Conservation (phyloP, 2,113 vertebrate genomes). For the Mastomys coucha region DNA sequence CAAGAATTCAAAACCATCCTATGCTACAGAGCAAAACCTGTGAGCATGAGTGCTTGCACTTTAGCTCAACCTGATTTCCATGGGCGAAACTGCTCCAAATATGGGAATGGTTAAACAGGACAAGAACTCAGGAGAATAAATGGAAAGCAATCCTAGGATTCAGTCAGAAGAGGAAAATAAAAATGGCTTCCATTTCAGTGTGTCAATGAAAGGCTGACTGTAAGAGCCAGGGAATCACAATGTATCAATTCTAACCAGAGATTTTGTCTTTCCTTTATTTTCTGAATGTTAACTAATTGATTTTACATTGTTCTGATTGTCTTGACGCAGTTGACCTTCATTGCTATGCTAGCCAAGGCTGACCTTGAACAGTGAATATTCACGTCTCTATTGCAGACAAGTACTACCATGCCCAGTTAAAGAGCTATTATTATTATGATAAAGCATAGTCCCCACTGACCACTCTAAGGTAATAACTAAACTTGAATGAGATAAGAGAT, state of each 20-base stretch:
- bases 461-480: background rate
- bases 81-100: background rate
- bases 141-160: background rate
- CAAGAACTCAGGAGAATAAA: background rate
- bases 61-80: background rate
- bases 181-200: background rate
- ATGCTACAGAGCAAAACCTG: background rate
- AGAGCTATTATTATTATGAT: background rate
- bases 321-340: background rate
- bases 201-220: background rate
- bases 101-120: background rate
- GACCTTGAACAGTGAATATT: background rate
- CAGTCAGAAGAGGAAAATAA: background rate
- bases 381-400: background rate
- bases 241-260: background rate
- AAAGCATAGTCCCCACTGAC: background rate
- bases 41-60: no score
- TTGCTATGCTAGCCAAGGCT: background rate
- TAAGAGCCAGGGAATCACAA: background rate
- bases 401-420: background rate
- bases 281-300: background rate
- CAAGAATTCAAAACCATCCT: background rate
- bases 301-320: background rate
- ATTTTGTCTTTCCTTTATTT: background rate
- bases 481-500: background rate